Conservation (phyloP, 2,113 vertebrate genomes). For the Osmerus mordax region DNA sequence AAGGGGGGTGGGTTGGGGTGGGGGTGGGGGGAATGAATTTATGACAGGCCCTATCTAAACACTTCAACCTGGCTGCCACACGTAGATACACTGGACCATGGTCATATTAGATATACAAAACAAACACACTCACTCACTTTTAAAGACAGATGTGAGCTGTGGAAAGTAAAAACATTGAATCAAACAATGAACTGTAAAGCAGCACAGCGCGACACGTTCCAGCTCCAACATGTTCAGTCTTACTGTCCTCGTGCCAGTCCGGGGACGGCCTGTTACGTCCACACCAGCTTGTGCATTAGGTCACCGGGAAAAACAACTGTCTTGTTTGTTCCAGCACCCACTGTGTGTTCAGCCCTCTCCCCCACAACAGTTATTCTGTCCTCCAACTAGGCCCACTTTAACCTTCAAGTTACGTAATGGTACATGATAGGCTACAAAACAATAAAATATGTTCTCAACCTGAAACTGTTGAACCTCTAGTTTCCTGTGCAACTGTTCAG, state of each 20-base stretch:
- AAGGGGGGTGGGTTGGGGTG: slow-evolving; percentile 1
- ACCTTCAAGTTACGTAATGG: no score
- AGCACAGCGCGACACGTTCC: slow-evolving; percentile 7
- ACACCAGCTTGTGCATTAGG: slow-evolving; percentile 69
- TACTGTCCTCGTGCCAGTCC: slow-evolving; percentile 53
- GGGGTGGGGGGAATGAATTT: slow-evolving; percentile 21
- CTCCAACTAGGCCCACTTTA: no score
- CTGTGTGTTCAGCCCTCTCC: neutral
- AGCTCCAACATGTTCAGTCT: slow-evolving; percentile 39
- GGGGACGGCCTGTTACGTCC: slow-evolving; percentile 66
- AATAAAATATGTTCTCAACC: no score
- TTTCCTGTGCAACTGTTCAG: no score
- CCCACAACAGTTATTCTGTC: no score
- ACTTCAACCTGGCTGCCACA: slow-evolving; percentile 47
- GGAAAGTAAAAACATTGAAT: no score
- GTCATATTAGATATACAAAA: slow-evolving; percentile 1
- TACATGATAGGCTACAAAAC: no score
- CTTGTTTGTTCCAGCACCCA: slow-evolving; percentile 69
- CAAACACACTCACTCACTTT: slow-evolving; percentile 2
- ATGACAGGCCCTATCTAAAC: slow-evolving; percentile 50
- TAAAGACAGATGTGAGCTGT: neutral
- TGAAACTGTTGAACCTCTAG: no score
- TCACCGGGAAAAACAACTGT: slow-evolving; percentile 72
- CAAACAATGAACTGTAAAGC: neutral
- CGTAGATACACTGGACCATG: slow-evolving; percentile 40